A percentile compares a stretch with the other conserved stretches of the same genome.
phyloP scores from a whole-genome alignment of 2,888 invertebrate genomes.

The Nemoura dubitans region DNA sequence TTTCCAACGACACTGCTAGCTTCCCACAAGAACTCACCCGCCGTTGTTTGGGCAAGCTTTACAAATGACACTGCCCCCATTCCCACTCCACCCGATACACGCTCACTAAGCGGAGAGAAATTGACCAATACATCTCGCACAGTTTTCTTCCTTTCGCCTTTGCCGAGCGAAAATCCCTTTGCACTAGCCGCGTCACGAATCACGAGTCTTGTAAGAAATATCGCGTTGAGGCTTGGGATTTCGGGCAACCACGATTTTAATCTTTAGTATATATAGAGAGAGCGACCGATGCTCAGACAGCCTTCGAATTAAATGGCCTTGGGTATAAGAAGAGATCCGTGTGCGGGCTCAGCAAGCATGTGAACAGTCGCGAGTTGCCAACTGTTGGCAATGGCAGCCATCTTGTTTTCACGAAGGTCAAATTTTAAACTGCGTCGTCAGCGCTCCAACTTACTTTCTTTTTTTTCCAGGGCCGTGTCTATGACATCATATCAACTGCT shows the following conservation, averaged over 20 bases:
- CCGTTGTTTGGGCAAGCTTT: neutral
- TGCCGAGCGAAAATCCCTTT: neutral
- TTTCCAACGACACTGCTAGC: neutral
- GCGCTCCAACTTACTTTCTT: no score
- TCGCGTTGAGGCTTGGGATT: neutral
- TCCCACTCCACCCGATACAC: neutral
- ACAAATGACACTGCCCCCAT: neutral
- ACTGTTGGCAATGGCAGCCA: no score
- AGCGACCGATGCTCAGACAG: no score
- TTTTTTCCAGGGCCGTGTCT: no score
- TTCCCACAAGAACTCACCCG: neutral
- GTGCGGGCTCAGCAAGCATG: no score
- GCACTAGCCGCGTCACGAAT: neutral
- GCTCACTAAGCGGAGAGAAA: constrained; percentile 4
- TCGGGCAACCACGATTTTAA: neutral
- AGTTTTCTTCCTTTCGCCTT: neutral
- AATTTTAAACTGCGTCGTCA: no score
- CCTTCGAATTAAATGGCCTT: no score
- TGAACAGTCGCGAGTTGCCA: no score
- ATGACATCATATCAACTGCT: no score
- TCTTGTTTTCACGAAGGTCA: no score
- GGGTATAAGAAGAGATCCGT: no score
- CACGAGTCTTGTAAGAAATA: neutral
- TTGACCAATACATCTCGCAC: neutral
- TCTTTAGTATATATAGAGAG: neutral